Percentiles rank a stretch among this genome's conserved stretches.
These are phyloP conservation scores for Rhinichthys klamathensis DNA, from an alignment of 2,113 vertebrate species.

Conservation along the genomic window DNA sequence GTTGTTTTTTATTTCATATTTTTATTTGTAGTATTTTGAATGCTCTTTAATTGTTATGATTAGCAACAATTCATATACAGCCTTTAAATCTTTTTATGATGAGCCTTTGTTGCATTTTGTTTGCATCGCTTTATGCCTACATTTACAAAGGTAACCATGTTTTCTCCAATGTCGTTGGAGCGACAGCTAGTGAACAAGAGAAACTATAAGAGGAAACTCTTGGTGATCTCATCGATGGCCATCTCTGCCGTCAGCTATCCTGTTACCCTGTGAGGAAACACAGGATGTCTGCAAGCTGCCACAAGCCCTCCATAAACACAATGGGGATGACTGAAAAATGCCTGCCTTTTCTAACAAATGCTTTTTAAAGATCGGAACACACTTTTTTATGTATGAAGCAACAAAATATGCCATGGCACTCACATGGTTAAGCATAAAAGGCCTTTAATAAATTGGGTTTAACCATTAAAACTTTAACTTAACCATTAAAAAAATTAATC, in stretches of 20 bases:
- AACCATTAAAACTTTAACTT: too few relatives aligned
- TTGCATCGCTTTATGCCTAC: neutral
- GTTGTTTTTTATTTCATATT: neutral
- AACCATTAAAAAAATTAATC: too few relatives aligned
- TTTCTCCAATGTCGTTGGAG: neutral
- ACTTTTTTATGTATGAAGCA: neutral
- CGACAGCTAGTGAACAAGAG: constrained; percentile 6
- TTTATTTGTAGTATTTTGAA: neutral
- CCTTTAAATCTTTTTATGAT: neutral
- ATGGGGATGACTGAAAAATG: constrained; percentile 62
- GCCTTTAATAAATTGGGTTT: too few relatives aligned
- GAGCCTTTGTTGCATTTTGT: too few relatives aligned
- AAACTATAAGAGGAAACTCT: constrained; percentile 52
- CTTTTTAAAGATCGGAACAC: constrained; percentile 34
- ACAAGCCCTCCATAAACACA: constrained; percentile 68
- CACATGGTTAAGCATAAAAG: too few relatives aligned
- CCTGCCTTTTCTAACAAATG: constrained; percentile 56
- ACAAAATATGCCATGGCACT: too few relatives aligned
- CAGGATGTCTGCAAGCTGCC: constrained; percentile 71
- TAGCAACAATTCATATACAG: neutral
- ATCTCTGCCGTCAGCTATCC: constrained; percentile 62
- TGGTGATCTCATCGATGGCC: constrained; percentile 61
- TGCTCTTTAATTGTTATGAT: neutral
- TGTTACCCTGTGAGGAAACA: constrained; percentile 58
- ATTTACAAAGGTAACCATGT: neutral